These are phyloP conservation scores for Tetranychus truncatus DNA, from an alignment of 2,888 invertebrate genomes.

Conservation along the genomic window DNA sequence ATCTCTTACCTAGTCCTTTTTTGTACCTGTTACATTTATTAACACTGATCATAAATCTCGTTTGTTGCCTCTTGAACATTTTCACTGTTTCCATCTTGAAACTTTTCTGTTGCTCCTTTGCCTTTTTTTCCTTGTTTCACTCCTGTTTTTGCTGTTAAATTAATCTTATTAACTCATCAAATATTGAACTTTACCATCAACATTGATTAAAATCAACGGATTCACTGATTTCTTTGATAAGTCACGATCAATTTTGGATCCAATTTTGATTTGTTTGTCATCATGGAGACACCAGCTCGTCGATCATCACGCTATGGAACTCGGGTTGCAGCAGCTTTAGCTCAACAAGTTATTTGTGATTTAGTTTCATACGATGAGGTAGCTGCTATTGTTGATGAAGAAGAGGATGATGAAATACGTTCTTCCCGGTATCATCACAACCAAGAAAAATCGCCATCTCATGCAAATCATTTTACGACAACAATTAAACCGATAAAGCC, in stretches of 20 bases:
- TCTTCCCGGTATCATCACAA: not conserved
- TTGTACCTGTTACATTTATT: not conserved
- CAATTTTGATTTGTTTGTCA: not conserved
- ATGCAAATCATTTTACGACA: not conserved
- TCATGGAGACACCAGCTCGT: constrained; percentile 9
- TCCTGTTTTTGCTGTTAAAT: not conserved
- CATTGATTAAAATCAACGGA: not conserved
- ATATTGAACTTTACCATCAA: not conserved
- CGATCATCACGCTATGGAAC: constrained; percentile 24
- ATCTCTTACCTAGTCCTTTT: not conserved
- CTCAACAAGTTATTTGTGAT: constrained; percentile 15
- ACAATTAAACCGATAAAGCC: not conserved
- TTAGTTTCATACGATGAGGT: constrained; percentile 13
- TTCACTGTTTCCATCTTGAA: no score
- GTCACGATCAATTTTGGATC: no score
- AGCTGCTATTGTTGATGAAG: not conserved
- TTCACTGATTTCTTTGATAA: not conserved
- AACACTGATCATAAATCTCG: not conserved
- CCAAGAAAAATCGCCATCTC: not conserved
- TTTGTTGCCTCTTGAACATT: no score
- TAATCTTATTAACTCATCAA: not conserved
- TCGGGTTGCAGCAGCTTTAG: constrained; percentile 23
- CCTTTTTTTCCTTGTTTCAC: no score
- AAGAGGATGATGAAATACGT: not conserved
- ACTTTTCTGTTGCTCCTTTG: no score